Percentiles rank a stretch among this genome's conserved stretches.
Conservation (phyloP, 2,113 vertebrate species). For the Calyptommatus sinebrachiatus region DNA sequence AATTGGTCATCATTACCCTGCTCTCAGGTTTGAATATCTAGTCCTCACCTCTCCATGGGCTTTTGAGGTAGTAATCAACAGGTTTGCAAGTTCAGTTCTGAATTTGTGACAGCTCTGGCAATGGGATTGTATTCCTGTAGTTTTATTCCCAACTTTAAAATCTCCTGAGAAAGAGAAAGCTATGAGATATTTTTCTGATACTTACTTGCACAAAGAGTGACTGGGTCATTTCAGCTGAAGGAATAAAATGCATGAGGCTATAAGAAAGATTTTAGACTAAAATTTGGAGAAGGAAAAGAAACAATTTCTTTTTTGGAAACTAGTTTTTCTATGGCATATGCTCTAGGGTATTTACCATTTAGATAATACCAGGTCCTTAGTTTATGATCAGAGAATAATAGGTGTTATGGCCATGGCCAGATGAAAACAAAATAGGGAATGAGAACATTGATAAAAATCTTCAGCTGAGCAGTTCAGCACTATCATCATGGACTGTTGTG, state of each 20-base stretch:
- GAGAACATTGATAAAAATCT: neutral
- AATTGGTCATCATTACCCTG: no score
- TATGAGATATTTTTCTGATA: no score
- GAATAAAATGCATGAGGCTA: neutral
- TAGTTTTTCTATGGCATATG: conserved; percentile 1
- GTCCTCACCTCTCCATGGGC: no score
- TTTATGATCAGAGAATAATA: neutral
- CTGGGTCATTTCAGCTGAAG: neutral
- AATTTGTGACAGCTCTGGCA: no score
- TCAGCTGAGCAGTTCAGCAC: neutral
- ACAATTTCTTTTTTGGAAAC: conserved; percentile 25
- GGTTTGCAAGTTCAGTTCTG: no score
- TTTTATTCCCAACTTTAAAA: no score
- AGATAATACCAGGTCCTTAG: neutral
- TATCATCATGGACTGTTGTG: neutral
- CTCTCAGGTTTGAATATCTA: no score
- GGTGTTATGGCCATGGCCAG: neutral
- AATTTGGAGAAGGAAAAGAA: neutral
- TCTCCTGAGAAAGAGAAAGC: no score
- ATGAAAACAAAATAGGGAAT: neutral
- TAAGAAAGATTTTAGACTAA: neutral
- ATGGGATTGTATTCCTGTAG: no score
- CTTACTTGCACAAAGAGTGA: neutral
- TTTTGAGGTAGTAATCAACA: no score
- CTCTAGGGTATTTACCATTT: conserved; percentile 1